Base-by-base conservation (phyloP, 37 sponge, comb jelly and placozoan genomes). In the Bolinopsis microptera region DNA sequence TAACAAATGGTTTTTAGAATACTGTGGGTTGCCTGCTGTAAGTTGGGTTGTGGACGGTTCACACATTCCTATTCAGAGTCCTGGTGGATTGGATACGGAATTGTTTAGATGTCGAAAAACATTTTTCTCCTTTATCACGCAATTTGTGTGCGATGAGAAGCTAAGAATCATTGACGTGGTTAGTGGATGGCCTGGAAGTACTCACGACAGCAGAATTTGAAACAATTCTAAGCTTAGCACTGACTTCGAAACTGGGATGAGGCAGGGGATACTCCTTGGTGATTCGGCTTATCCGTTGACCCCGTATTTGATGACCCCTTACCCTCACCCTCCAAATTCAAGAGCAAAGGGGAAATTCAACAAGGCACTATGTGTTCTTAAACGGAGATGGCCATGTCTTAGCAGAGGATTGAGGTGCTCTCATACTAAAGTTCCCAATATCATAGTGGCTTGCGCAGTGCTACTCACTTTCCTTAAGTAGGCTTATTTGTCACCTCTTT, bases 141-240 rank as follows among this genome's bases (percentile, higher is more conserved):
- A 77, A 77, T 30, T 77, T 77, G 80, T 77, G 21, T 77, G 80
- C 32, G 80, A 77, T 77, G 35, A 77, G 21, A 77, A 77, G 3
- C 80, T 35, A 18, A 77, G 32, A 18, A 30, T 77, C 1, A 77
- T 34, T 33, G 32, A 77, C 32, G 80, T 77, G 3, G 80, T 77
- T 30, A 34, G 36, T 77, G 36, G 80, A 16, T 77, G 80, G 80
- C 80, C 80, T 21, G 80, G 80, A 2, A 77, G 80, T 18, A 34
- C 37, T 8, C 80, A 77, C 35, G 80, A 77, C 37, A 77, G 80
- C 32, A 33, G 80, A 35, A 32, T 77, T 0, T 77, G 80, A 35
- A 77, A 77, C 35, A 77, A 77, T 33, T 77, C 18, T 1, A 33
- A 32, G 80, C 32, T 77, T 33, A 35, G 37, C 13, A 77, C 0